Percentiles rank a stretch among this genome's conserved stretches.
Evolutionary conservation across 2,888 invertebrate genomes (phyloP).

Genomic region (Lepetodrilus schrolli): DNA sequence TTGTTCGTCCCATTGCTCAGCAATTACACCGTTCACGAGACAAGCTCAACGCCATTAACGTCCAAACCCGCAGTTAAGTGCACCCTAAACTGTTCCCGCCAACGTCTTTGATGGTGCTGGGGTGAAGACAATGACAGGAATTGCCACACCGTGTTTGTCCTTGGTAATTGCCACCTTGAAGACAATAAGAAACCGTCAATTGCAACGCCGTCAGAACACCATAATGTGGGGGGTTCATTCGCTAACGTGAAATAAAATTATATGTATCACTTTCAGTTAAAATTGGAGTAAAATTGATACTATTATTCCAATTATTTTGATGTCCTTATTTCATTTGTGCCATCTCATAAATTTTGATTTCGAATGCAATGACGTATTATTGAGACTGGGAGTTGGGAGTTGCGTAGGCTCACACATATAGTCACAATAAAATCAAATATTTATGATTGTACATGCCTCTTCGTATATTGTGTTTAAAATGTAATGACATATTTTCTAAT

Average conservation of each 20-base stretch:
- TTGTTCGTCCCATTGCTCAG: background rate
- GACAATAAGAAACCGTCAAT: background rate
- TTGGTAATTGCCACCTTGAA: background rate
- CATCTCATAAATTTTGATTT: too few relatives aligned
- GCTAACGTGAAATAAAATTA: slow-evolving; percentile 21
- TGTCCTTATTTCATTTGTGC: background rate
- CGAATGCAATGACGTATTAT: too few relatives aligned
- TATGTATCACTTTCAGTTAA: slow-evolving; percentile 15
- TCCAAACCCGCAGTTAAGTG: background rate
- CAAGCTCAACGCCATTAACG: slow-evolving; percentile 12
- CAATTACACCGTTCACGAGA: slow-evolving; percentile 13
- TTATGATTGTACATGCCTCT: background rate
- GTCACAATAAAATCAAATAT: background rate
- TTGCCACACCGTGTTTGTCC: background rate
- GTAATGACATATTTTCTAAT: too few relatives aligned
- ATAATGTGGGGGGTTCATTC: slow-evolving; percentile 11
- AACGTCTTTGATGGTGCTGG: background rate
- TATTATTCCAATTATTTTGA: background rate
- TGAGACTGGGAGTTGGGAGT: too few relatives aligned
- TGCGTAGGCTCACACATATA: too few relatives aligned
- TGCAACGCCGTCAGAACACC: background rate
- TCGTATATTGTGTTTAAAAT: too few relatives aligned
- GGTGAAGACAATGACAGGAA: background rate
- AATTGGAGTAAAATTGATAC: slow-evolving; percentile 10
- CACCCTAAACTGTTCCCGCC: background rate